These are phyloP conservation scores for Hippocampus guttulatus DNA, from an alignment of 2,113 vertebrate species.

Conservation along the genomic window DNA sequence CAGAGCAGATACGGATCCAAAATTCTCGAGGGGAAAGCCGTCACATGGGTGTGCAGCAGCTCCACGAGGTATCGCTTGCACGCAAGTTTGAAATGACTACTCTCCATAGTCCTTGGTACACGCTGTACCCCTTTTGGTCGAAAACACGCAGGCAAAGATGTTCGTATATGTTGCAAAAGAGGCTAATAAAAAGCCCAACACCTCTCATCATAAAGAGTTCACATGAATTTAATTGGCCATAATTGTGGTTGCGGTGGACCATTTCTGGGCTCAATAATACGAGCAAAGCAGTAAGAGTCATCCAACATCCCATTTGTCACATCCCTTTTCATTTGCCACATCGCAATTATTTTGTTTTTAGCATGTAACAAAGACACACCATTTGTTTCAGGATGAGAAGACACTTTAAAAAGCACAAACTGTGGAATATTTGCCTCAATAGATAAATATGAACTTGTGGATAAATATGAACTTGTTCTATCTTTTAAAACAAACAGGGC, in stretches of 20 bases:
- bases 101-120: conserved; percentile 26
- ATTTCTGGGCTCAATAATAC: not conserved
- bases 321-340: not conserved
- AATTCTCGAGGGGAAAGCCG: conserved; percentile 46
- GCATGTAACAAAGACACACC: conserved; percentile 9
- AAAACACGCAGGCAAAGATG: conserved; percentile 15
- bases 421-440: conserved; percentile 71
- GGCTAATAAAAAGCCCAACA: conserved; percentile 27
- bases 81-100: conserved; percentile 53
- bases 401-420: conserved; percentile 38
- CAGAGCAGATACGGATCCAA: conserved; percentile 49
- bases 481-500: conserved; percentile 75
- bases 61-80: conserved; percentile 49
- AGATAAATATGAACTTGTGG: conserved; percentile 78
- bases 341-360: not conserved
- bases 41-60: conserved; percentile 35
- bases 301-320: not conserved
- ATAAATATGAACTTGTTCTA: conserved; percentile 76
- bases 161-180: conserved; percentile 19
- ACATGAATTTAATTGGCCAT: conserved; percentile 19
- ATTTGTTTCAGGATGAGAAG: conserved; percentile 28
- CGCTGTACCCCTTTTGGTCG: conserved; percentile 43
- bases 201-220: conserved; percentile 31
- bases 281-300: conserved; percentile 3
- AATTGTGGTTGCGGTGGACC: conserved; percentile 7